These are phyloP conservation scores for Epinephelus awoara DNA, from an alignment of 2,797 vertebrate genomes.

Conservation along the genomic window DNA sequence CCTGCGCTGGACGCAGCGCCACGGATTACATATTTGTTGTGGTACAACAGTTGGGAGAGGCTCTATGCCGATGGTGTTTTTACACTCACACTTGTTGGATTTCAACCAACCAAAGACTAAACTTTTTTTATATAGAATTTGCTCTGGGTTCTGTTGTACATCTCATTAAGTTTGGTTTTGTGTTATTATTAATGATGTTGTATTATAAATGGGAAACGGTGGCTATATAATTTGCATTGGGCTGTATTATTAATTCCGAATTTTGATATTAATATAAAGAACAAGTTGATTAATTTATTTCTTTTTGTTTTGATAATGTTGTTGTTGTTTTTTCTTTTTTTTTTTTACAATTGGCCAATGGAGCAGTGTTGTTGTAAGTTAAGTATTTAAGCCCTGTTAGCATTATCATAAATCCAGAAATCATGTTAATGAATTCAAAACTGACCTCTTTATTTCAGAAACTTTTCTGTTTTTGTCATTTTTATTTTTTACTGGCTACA, in stretches of 20 bases:
- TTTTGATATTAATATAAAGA: slow-evolving; percentile 92
- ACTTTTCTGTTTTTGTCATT: slow-evolving; percentile 30
- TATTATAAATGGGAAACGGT: slow-evolving; percentile 86
- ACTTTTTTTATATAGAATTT: slow-evolving; percentile 64
- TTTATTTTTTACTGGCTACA: slow-evolving; percentile 23
- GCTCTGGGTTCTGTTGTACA: slow-evolving; percentile 78
- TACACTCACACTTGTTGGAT: slow-evolving; percentile 90
- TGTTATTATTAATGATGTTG: slow-evolving; percentile 81
- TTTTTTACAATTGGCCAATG: slow-evolving; percentile 83
- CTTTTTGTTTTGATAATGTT: slow-evolving; percentile 76
- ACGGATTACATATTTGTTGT: slow-evolving; percentile 89
- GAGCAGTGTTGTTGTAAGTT: slow-evolving; percentile 90
- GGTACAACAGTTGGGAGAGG: slow-evolving; percentile 98
- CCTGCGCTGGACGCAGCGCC: slow-evolving; percentile 80
- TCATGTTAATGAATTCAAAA: slow-evolving; percentile 69
- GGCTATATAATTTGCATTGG: slow-evolving; percentile 81
- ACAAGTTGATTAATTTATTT: slow-evolving; percentile 91
- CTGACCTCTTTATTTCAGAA: slow-evolving; percentile 77
- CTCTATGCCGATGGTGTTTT: slow-evolving; percentile 89
- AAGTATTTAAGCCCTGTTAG: slow-evolving; percentile 96
- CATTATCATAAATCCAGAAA: slow-evolving; percentile 89
- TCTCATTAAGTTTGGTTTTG: slow-evolving; percentile 76
- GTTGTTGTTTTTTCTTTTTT: slow-evolving; percentile 41
- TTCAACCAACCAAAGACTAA: slow-evolving; percentile 92
- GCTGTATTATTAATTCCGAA: slow-evolving; percentile 84